Conservation (phyloP, 1,140 invertebrate genomes). For the Neotoxoptera formosana region DNA sequence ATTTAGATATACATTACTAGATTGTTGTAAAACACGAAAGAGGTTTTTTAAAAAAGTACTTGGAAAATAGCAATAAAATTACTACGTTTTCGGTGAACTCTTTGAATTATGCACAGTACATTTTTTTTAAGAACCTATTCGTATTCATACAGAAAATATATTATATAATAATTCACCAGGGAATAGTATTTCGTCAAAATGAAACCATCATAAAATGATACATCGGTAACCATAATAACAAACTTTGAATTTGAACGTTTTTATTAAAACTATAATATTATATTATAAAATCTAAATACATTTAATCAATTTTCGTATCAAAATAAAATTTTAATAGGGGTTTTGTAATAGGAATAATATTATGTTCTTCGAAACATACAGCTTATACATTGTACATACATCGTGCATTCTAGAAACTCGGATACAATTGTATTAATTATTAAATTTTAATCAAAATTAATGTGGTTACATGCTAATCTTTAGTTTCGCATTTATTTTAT, state of each 20-base stretch:
- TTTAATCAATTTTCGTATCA: not conserved
- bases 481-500: not conserved
- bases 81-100: constrained; percentile 6
- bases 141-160: constrained; percentile 29
- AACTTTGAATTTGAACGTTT: constrained; percentile 5
- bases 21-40: constrained; percentile 48
- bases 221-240: not conserved
- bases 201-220: constrained; percentile 18
- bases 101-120: constrained; percentile 16
- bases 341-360: not conserved
- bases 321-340: not conserved
- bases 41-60: constrained; percentile 13
- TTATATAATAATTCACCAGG: constrained; percentile 15
- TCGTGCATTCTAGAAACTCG: not conserved
- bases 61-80: constrained; percentile 12
- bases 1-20: constrained; percentile 34
- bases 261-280: not conserved
- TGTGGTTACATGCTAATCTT: not conserved
- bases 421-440: not conserved
- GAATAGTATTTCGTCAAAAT: constrained; percentile 13
- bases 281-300: not conserved
- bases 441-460: not conserved
- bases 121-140: constrained; percentile 43
- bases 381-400: not conserved
- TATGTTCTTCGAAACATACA: not conserved